Evolutionary conservation across 2,888 invertebrate genomes (phyloP).

Genomic region (Drosophila trichaetosa): DNA sequence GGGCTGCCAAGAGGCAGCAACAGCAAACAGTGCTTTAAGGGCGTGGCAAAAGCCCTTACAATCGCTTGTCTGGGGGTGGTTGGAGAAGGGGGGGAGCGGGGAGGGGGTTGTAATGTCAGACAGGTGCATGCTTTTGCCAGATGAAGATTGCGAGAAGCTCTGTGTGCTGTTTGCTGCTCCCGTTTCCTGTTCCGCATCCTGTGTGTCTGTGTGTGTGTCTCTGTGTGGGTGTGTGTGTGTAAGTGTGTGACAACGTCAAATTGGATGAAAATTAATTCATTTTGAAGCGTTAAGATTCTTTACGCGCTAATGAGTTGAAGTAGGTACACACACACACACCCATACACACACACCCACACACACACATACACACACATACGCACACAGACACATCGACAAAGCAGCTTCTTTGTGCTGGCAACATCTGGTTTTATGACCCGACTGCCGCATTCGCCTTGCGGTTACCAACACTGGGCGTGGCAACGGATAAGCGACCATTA

Average conservation of each 20-base stretch:
- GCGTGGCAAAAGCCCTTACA: neutral
- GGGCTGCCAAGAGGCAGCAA: conserved; percentile 35
- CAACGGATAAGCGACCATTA: conserved; percentile 17
- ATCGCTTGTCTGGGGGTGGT: neutral
- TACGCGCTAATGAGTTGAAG: conserved; percentile 75
- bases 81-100: neutral
- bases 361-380: neutral
- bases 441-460: conserved; percentile 30
- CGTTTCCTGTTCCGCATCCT: conserved; percentile 26
- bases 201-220: neutral
- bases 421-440: conserved; percentile 52
- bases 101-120: conserved; percentile 1
- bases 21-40: conserved; percentile 2
- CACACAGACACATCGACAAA: neutral
- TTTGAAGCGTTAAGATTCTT: conserved; percentile 73
- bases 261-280: conserved; percentile 79
- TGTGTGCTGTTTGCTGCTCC: conserved; percentile 22
- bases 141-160: conserved; percentile 29
- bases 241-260: conserved; percentile 63
- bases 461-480: conserved; percentile 40
- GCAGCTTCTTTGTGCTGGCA: conserved; percentile 34
- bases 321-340: conserved; percentile 32
- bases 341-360: neutral
- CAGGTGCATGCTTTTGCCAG: conserved; percentile 65
- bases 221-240: conserved; percentile 11